phyloP scores from a whole-genome alignment of 1,140 invertebrate species.

The Laupala kohalensis region DNA sequence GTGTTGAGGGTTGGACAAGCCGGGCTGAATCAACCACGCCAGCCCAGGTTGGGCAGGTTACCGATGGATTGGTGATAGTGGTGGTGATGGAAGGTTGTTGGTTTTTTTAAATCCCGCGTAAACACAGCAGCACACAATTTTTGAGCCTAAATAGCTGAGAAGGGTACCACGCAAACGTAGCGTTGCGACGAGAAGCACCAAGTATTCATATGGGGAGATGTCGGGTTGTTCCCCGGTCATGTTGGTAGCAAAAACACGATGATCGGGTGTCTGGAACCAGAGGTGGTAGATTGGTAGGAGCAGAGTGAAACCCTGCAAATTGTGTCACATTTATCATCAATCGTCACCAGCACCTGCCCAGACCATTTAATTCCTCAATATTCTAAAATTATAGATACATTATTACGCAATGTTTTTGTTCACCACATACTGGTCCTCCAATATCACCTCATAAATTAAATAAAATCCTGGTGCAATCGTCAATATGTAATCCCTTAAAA shows the following conservation, averaged over 20 bases:
- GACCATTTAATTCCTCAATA: background rate
- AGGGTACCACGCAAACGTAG: constrained; percentile 4
- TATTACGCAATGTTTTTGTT: background rate
- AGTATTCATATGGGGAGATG: constrained; percentile 15
- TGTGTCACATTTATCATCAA: constrained; percentile 10
- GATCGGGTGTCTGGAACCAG: constrained; percentile 13
- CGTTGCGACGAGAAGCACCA: constrained; percentile 13
- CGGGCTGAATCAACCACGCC: background rate
- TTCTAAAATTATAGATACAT: background rate
- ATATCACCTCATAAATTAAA: background rate
- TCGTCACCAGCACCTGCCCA: background rate
- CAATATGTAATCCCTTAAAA: background rate
- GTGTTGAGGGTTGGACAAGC: constrained; percentile 10
- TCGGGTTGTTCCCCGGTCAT: constrained; percentile 8
- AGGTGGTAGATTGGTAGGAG: constrained; percentile 13
- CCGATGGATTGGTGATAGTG: constrained; percentile 11
- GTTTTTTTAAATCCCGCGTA: constrained; percentile 7
- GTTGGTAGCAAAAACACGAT: constrained; percentile 15
- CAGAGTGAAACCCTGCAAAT: constrained; percentile 15
- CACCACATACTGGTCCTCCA: background rate
- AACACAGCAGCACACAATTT: constrained; percentile 4
- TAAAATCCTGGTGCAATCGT: background rate
- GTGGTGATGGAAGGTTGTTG: constrained; percentile 12
- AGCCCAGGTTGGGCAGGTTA: constrained; percentile 8
- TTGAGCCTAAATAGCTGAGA: constrained; percentile 13